These are phyloP conservation scores for Mugil cephalus DNA, from an alignment of 2,113 vertebrate genomes.

Conservation along the genomic window DNA sequence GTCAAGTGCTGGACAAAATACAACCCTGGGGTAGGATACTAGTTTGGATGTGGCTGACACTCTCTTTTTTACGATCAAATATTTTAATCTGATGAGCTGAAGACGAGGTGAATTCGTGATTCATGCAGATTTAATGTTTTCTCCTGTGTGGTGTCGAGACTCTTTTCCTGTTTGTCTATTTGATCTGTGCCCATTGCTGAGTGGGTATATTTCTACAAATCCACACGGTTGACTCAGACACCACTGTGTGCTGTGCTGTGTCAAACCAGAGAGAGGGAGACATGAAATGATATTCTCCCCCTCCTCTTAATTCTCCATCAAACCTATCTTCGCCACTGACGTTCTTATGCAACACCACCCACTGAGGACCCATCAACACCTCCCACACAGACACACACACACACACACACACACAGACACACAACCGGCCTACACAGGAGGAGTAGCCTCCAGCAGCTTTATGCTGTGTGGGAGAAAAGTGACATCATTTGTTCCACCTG, in stretches of 20 bases:
- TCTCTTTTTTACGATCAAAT: too few species aligned
- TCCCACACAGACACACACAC: conserved; percentile 42
- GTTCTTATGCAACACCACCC: conserved; percentile 75
- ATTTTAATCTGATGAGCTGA: too few species aligned
- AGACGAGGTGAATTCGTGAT: too few species aligned
- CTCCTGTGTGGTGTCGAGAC: not conserved
- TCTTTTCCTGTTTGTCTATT: conserved; percentile 16
- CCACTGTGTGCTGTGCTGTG: not conserved
- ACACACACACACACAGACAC: conserved; percentile 35
- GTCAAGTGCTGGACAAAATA: too few species aligned
- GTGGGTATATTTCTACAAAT: conserved; percentile 38
- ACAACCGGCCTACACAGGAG: conserved; percentile 51
- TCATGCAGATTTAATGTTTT: not conserved
- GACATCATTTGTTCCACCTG: conserved; percentile 71
- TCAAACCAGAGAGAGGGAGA: conserved; percentile 8
- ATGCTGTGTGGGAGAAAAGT: conserved; percentile 65
- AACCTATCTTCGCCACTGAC: conserved; percentile 55
- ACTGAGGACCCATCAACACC: conserved; percentile 63
- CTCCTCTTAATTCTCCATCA: conserved; percentile 38
- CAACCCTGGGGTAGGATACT: too few species aligned
- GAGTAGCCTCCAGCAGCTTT: conserved; percentile 62
- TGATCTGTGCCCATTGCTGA: conserved; percentile 16
- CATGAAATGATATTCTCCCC: conserved; percentile 10
- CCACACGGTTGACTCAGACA: conserved; percentile 56
- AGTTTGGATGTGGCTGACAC: too few species aligned